These are phyloP conservation scores for Anhinga rufa DNA, from an alignment of 2,113 vertebrate species.

Conservation along the genomic window DNA sequence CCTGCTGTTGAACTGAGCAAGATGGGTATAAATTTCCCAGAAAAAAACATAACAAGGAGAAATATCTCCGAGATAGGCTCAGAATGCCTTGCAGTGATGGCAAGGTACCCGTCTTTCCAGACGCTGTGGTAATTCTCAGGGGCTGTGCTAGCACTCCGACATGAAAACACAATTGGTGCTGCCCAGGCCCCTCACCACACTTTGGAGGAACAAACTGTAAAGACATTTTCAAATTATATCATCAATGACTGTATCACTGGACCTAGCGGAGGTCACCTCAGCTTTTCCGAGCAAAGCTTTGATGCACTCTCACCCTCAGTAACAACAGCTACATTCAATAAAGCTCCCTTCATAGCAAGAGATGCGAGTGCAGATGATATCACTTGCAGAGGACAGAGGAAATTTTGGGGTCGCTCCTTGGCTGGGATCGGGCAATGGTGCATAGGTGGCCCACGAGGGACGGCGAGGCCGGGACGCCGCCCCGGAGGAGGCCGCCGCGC, in stretches of 20 bases:
- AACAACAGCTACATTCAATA: not conserved
- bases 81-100: not conserved
- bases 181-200: not conserved
- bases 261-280: not conserved
- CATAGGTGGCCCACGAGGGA: not conserved
- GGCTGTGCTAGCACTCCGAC: not conserved
- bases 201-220: not conserved
- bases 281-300: not conserved
- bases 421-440: not conserved
- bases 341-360: not conserved
- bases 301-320: not conserved
- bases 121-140: not conserved
- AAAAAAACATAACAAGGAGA: not conserved
- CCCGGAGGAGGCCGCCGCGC: too few species aligned
- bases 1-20: not conserved
- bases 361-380: not conserved
- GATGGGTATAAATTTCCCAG: not conserved
- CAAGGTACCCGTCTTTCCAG: not conserved
- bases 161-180: not conserved
- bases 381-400: not conserved
- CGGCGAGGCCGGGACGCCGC: not conserved
- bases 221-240: not conserved
- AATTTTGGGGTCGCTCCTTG: not conserved
- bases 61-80: not conserved
- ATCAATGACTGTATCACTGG: not conserved